Evolutionary conservation across 1,140 invertebrate genomes (phyloP).

Genomic region (Mylabris phalerata): DNA sequence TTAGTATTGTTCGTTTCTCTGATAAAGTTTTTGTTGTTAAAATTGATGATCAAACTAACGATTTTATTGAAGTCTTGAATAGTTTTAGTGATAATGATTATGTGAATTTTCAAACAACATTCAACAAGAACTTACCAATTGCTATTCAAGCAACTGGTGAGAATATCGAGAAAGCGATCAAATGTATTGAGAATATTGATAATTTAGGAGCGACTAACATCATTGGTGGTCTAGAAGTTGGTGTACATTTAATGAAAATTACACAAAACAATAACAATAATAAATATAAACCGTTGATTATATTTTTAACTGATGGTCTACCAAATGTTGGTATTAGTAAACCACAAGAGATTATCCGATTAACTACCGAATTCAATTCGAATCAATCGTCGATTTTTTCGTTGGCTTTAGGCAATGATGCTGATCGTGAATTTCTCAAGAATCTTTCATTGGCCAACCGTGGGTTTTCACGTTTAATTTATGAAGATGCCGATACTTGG

Average conservation of each 20-base stretch:
- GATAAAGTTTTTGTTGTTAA: constrained; percentile 43
- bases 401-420: constrained; percentile 61
- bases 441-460: constrained; percentile 55
- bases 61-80: not conserved
- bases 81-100: not conserved
- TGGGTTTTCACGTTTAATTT: constrained; percentile 64
- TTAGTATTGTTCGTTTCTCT: constrained; percentile 59
- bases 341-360: constrained; percentile 45
- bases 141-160: constrained; percentile 44
- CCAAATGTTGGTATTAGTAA: constrained; percentile 53
- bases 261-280: constrained; percentile 30
- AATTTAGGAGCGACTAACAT: constrained; percentile 57
- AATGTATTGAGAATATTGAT: constrained; percentile 46
- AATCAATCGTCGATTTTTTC: constrained; percentile 48
- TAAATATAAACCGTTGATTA: constrained; percentile 51
- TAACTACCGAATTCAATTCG: constrained; percentile 25
- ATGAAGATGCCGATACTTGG: constrained; percentile 60
- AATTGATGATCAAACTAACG: not conserved
- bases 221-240: constrained; percentile 51
- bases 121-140: constrained; percentile 28
- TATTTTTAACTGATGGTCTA: constrained; percentile 69
- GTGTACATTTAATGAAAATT: constrained; percentile 47
- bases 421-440: constrained; percentile 57
- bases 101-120: constrained; percentile 26
- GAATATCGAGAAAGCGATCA: constrained; percentile 50